Evolutionary conservation across 1,140 invertebrate species (phyloP).

Genomic region (Matsumurasca onukii): DNA sequence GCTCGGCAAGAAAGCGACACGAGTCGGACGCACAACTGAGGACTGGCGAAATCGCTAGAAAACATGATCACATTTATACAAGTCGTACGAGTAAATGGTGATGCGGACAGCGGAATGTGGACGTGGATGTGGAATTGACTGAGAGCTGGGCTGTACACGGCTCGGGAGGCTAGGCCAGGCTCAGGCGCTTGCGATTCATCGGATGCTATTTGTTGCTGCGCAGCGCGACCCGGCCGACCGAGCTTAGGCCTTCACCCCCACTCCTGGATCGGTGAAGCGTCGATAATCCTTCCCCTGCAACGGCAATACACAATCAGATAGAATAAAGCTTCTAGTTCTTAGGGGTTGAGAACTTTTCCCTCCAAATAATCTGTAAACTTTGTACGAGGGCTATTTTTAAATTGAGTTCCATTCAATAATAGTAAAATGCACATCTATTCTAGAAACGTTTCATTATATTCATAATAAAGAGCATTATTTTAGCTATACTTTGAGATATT

Average conservation of each 20-base stretch:
- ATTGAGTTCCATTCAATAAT: too few relatives aligned
- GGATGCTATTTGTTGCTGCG: constrained; percentile 28
- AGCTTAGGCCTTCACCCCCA: constrained; percentile 67
- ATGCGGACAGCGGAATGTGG: neutral
- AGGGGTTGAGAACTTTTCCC: neutral
- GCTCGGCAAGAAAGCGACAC: neutral
- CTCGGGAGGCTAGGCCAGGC: neutral
- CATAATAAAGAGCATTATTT: too few relatives aligned
- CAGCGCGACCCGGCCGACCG: constrained; percentile 48
- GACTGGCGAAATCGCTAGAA: constrained; percentile 12
- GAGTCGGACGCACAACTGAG: neutral
- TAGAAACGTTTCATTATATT: too few relatives aligned
- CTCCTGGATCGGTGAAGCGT: constrained; percentile 62
- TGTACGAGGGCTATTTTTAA: too few relatives aligned
- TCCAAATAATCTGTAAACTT: neutral
- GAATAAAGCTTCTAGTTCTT: too few relatives aligned
- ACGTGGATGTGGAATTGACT: constrained; percentile 7
- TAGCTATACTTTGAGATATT: too few relatives aligned
- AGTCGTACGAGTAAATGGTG: neutral
- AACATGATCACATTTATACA: constrained; percentile 22
- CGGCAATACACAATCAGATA: too few relatives aligned
- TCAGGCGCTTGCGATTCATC: constrained; percentile 14
- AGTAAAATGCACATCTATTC: too few relatives aligned
- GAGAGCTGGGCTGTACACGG: constrained; percentile 10
- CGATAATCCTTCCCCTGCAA: constrained; percentile 53